phyloP scores from a whole-genome alignment of 1,140 invertebrate genomes.

The Lethocerus indicus region DNA sequence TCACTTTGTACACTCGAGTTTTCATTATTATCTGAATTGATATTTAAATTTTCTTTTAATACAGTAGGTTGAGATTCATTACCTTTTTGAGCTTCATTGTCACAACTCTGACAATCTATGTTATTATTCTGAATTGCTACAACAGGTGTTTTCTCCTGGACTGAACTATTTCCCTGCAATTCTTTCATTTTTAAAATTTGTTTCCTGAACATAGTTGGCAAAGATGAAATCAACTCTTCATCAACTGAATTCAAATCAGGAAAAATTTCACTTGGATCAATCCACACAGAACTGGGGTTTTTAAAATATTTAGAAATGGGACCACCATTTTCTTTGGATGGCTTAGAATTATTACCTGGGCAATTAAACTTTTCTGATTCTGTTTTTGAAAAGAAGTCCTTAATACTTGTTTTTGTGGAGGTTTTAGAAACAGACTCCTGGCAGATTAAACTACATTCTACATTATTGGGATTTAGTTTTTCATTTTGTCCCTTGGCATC shows the following conservation, averaged over 20 bases:
- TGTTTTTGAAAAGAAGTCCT: no score
- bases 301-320: background rate
- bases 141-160: background rate
- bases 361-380: no score
- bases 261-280: constrained; percentile 16
- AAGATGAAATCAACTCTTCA: constrained; percentile 7
- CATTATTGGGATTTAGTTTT: no score
- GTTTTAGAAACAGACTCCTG: no score
- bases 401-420: no score
- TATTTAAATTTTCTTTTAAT: background rate
- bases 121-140: no score
- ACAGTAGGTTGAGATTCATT: background rate
- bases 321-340: background rate
- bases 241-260: constrained; percentile 16
- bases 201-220: constrained; percentile 7
- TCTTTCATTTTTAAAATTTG: constrained; percentile 10
- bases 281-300: constrained; percentile 7
- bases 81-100: background rate
- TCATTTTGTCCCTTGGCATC: no score
- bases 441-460: no score
- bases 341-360: constrained; percentile 2
- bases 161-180: background rate
- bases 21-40: background rate
- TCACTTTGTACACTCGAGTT: background rate
- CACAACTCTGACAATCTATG: background rate